phyloP scores from a whole-genome alignment of 64 coral and sea anemone genomes.

The Montipora efflorescens region DNA sequence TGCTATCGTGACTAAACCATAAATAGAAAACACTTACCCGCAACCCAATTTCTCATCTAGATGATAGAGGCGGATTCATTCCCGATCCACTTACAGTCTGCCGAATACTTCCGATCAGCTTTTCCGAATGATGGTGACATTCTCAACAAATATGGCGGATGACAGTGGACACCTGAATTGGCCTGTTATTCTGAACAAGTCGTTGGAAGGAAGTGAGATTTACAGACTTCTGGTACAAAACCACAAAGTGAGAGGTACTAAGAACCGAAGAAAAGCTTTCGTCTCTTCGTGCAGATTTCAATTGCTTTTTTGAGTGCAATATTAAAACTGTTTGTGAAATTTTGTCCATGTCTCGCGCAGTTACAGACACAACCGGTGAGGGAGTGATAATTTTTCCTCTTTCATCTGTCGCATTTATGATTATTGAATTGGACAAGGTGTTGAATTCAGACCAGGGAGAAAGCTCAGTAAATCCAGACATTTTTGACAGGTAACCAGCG shows the following conservation, averaged over 20 bases:
- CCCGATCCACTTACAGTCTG: too few relatives aligned
- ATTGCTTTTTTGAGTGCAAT: too few relatives aligned
- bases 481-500: constrained; percentile 68
- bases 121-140: too few relatives aligned
- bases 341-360: constrained; percentile 43
- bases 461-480: constrained; percentile 33
- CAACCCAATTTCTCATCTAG: too few relatives aligned
- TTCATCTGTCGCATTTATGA: constrained; percentile 92
- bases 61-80: too few relatives aligned
- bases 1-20: too few relatives aligned
- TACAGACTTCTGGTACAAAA: constrained; percentile 56
- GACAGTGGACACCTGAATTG: background rate
- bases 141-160: background rate
- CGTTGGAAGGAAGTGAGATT: constrained; percentile 81
- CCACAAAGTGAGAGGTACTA: constrained; percentile 89
- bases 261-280: background rate
- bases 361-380: constrained; percentile 78
- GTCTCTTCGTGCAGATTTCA: background rate
- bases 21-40: too few relatives aligned
- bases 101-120: too few relatives aligned
- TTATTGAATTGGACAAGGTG: constrained; percentile 57
- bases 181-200: constrained; percentile 86
- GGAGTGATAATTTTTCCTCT: constrained; percentile 91
- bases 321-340: background rate
- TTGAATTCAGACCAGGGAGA: constrained; percentile 27